These are phyloP conservation scores for Pentalonia nigronervosa DNA, from an alignment of 1,140 invertebrate genomes.

Conservation along the genomic window DNA sequence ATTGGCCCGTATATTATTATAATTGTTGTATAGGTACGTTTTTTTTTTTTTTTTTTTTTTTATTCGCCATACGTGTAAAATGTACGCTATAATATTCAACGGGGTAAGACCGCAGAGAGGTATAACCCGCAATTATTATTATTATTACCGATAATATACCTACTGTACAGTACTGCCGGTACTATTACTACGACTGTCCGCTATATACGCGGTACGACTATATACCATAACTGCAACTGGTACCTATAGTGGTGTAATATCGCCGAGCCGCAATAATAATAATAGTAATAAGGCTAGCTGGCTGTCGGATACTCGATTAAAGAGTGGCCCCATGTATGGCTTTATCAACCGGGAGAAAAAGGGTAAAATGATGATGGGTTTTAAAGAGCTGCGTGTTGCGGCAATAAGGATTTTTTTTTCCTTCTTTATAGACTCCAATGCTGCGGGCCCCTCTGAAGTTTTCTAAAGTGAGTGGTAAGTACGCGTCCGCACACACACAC, in stretches of 20 bases:
- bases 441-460: background rate
- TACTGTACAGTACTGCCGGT: no score
- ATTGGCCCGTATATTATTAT: background rate
- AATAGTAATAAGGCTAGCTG: background rate
- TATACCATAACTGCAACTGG: no score
- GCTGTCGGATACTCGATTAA: slow-evolving; percentile 8
- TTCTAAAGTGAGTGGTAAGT: slow-evolving; percentile 15
- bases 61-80: background rate
- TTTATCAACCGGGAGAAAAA: slow-evolving; percentile 10
- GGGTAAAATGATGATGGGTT: slow-evolving; percentile 14
- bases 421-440: slow-evolving; percentile 7
- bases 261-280: background rate
- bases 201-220: no score
- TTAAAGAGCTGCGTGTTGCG: slow-evolving; percentile 4
- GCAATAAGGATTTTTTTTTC: slow-evolving; percentile 17
- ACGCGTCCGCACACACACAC: background rate
- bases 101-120: background rate
- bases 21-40: background rate
- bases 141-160: background rate
- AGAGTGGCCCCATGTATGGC: background rate
- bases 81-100: background rate
- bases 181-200: no score
- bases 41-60: background rate
- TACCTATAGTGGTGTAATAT: background rate
- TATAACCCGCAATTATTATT: background rate